Base-by-base conservation (phyloP, 2,888 invertebrate species). In the Drosophila mimica region DNA sequence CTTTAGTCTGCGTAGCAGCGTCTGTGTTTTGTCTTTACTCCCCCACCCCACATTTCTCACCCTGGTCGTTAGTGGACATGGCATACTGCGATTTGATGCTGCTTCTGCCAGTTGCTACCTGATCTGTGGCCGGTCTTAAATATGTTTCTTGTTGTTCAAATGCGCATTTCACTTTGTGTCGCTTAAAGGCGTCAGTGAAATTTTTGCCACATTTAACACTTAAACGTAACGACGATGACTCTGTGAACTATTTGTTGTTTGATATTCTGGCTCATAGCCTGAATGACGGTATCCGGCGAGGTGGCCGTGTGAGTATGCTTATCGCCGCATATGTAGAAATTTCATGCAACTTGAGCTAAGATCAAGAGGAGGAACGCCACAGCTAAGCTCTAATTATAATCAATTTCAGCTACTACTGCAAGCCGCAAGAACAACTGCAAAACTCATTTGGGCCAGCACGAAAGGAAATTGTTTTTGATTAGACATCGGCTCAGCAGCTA, bases 221-320 rank as follows among this genome's bases (percentile, higher is more conserved):
- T 71, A 38, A 66, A 78, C 38, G 43, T 52, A 76, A 56, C 59
- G 72, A 67, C 49, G 77, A 72, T 52, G 66, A 81, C 60, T 71
- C 38, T 34, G 62, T 60, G 30, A 46, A 34, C 58, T 28, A 61
- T 53, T 65, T 60, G 60, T 48, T 48, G 57, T 25, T 66, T 17
- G 38, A 56, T 56, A 52, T 51, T 33, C 57, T 36, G 56, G 70
- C 70, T 74, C 82, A 76, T 54, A 60, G 79, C 60, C 78, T 78
- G 89, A 85, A 88, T 85, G 88, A 78, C 61, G 83, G 87, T 89
- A 85, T 85, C 90, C 90, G 90, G 85, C 81, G 76, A 70, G 60
- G 53, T 61, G 59, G 77, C 34, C 61, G 62, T 71, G 67, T 76
- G 67, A 81, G 72, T 63, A 58, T 71, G 51, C 81, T 71, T 64